Conservation (phyloP, 2,113 vertebrate genomes). For the Neogobius melanostomus region DNA sequence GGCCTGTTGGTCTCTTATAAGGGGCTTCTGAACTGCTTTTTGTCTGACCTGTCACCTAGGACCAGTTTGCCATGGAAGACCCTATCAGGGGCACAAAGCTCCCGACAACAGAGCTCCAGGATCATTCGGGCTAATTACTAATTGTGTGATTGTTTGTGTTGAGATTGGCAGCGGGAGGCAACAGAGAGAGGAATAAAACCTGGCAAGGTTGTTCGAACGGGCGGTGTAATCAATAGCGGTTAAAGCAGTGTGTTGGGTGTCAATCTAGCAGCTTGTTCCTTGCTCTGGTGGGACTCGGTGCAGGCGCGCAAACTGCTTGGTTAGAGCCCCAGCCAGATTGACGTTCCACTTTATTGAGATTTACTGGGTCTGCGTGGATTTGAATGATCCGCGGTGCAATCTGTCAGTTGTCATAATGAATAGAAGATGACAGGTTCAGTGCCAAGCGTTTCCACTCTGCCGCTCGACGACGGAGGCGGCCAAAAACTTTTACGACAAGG, state of each 20-base stretch:
- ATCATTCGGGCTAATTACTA: not conserved
- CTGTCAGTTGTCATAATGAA: slow-evolving; percentile 69
- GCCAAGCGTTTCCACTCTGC: slow-evolving; percentile 57
- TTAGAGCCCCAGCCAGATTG: slow-evolving; percentile 52
- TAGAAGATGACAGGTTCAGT: slow-evolving; percentile 62
- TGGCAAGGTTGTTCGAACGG: slow-evolving; percentile 29
- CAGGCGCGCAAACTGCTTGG: slow-evolving; percentile 36
- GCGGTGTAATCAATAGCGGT: slow-evolving; percentile 64
- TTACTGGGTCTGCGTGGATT: slow-evolving; percentile 60
- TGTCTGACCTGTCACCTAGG: too few species aligned
- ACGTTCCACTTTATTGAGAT: slow-evolving; percentile 64
- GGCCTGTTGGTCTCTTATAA: too few species aligned
- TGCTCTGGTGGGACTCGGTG: slow-evolving; percentile 51
- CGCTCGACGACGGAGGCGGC: slow-evolving; percentile 33
- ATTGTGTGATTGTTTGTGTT: slow-evolving; percentile 50
- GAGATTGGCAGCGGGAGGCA: slow-evolving; percentile 18
- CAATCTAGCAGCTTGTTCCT: slow-evolving; percentile 68
- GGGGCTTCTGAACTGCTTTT: too few species aligned
- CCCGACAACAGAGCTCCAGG: too few species aligned
- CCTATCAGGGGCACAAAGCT: too few species aligned
- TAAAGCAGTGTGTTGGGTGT: slow-evolving; percentile 55
- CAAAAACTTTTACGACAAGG: slow-evolving; percentile 59
- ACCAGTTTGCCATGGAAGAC: too few species aligned
- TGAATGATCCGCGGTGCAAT: slow-evolving; percentile 55
- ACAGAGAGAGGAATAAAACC: slow-evolving; percentile 39